Evolutionary conservation across 2,113 vertebrate genomes (phyloP), one percentile per base, ranked within the genome.

Genomic region (Catagonus wagneri): DNA sequence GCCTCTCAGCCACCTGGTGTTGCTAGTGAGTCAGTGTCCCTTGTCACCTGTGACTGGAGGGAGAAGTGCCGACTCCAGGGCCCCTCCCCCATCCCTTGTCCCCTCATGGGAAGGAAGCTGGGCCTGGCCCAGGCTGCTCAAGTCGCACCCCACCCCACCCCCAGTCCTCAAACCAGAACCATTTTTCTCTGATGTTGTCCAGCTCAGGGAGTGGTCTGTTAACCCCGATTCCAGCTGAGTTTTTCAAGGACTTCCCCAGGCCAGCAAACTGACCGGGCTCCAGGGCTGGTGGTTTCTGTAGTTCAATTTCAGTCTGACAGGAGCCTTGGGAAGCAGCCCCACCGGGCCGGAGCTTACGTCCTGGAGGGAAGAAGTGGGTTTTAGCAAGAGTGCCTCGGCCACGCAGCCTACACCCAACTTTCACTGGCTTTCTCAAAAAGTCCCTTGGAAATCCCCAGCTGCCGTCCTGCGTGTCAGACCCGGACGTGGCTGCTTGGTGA

Each of bases 391-490:
- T 86, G 83, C 27, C 83, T 15, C 19, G 50, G n/a, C 83, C 6
- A 0, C 17, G 89, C 13, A 58, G 29, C 68, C 83, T 83, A 84
- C 69, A 23, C 96, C 92, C 91, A 74, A 95, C 97, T 98, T 97
- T 98, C 97, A 97, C 97, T 97, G 93, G 89, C 93, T 94, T 92
- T 91, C 91, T 97, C 93, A 93, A 93, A 97, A 98, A 97, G 95
- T 89, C 98, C 98, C 98, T 93, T 95, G 98, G 98, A 98, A 98
- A 98, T 87, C 94, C 98, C 98, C 96, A 16, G 79, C 83, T 29
- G 76, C 89, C 66, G 76, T 91, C 93, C 90, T 94, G 78, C 25
- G 69, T 65, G 60, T 94, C 61, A 92, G 93, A 96, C 96, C 97
- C 95, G 76, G 98, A 96, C 83, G 71, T 92, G 93, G 92, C 94